Evolutionary conservation across 2,888 invertebrate genomes (phyloP), one percentile per base, ranked within the genome.

Genomic region (Iphiclides podalirius): DNA sequence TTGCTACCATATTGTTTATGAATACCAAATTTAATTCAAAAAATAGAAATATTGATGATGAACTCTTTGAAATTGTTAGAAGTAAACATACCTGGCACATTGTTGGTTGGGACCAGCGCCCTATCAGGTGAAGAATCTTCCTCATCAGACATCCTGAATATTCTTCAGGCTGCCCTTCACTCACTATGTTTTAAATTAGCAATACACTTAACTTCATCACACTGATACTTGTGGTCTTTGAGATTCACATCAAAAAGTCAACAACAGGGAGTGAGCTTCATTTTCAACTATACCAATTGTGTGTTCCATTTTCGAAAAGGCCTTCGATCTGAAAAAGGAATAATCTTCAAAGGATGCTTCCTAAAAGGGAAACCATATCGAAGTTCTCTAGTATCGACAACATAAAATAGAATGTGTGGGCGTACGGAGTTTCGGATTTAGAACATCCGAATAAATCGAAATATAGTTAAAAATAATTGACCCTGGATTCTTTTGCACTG

Each of bases 91-190:
- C 89, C 87, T 58, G 88, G 86, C 37, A 85, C 76, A 77, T 75
- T 87, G 52, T 82, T 86, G 43, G 72, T 81, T 23, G 87, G 83
- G 55, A 70, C 75, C 57, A 86, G 62, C 0, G 80, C 87, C 78
- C 77, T 67, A 47, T 88, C 89, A 3, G 86, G 79, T 13, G 87
- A 85, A 1, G 82, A 79, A 40, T 89, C 89, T 54, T 89, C 89
- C 44, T 89, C 89, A 40, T 89, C 89, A 35, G 89, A 88, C 89
- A 89, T 89, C 52, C 62, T 77, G 57, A 44, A 48, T 39, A 53
- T 40, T n/a, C 31, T 45, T 50, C 54, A 49, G 55, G 55, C 52
- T 39, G 37, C 36, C 36, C 11, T 47, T 56, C 58, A 52, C 33
- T 31, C 48, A 54, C 35, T 47, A 8, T 36, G 41, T 23, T 33